Conservation (phyloP, 2,113 vertebrate species). For the Solea solea region DNA sequence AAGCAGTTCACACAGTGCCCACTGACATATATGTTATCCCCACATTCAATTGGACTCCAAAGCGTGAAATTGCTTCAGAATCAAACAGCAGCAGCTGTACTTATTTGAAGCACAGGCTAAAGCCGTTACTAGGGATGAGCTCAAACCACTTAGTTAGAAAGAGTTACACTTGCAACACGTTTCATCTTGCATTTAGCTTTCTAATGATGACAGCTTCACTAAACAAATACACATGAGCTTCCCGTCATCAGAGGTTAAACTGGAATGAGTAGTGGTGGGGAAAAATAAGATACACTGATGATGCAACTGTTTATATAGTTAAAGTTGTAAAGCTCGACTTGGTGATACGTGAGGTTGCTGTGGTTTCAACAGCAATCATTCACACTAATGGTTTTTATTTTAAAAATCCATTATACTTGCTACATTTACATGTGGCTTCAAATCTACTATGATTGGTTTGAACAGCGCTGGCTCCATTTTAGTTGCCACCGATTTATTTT, state of each 20-base stretch:
- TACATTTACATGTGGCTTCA: background rate
- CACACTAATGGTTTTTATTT: background rate
- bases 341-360: background rate
- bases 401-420: background rate
- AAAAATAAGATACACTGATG: too few relatives aligned
- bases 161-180: background rate
- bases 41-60: conserved; percentile 39
- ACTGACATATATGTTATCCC: conserved; percentile 17
- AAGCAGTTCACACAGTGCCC: conserved; percentile 26
- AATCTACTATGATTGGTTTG: too few relatives aligned
- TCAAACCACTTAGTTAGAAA: background rate
- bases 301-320: too few relatives aligned
- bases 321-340: background rate
- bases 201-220: background rate
- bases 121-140: conserved; percentile 3
- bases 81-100: conserved; percentile 27
- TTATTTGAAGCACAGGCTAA: conserved; percentile 18
- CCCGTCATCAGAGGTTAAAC: background rate
- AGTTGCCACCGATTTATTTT: too few relatives aligned
- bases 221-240: background rate
- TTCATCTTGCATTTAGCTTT: background rate
- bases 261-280: too few relatives aligned
- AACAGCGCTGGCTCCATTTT: too few relatives aligned
- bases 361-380: background rate
- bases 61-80: conserved; percentile 55